Evolutionary conservation across 1,140 invertebrate species (phyloP).

Genomic region (Asobara japonica): DNA sequence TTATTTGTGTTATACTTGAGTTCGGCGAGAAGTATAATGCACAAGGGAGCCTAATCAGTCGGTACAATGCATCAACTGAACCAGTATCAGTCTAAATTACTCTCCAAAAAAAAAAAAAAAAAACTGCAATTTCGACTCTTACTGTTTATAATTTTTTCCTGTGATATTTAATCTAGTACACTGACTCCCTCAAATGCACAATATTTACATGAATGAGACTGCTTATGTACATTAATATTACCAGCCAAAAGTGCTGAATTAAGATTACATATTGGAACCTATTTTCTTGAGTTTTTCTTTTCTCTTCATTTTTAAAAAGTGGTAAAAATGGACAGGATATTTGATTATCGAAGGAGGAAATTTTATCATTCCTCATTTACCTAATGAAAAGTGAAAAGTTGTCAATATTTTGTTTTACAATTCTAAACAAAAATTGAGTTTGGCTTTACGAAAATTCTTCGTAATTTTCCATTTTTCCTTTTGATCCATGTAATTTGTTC

Average conservation of each 20-base stretch:
- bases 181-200: background rate
- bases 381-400: background rate
- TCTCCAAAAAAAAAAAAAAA: background rate
- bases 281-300: background rate
- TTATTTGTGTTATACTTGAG: background rate
- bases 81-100: background rate
- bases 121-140: background rate
- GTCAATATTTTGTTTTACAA: background rate
- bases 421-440: background rate
- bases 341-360: conserved; percentile 29
- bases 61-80: background rate
- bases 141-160: background rate
- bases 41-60: background rate
- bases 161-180: background rate
- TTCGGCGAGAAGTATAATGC: background rate
- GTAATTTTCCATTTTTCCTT: background rate
- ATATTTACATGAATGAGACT: conserved; percentile 30
- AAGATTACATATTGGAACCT: background rate
- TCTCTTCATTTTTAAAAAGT: conserved; percentile 13
- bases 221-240: conserved; percentile 27
- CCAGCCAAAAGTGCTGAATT: background rate
- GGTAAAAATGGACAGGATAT: conserved; percentile 18
- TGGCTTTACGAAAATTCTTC: too few species aligned
- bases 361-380: background rate
- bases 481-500: background rate